Conservation (phyloP, 2,888 invertebrate species). For the Agriopis aurantiaria region DNA sequence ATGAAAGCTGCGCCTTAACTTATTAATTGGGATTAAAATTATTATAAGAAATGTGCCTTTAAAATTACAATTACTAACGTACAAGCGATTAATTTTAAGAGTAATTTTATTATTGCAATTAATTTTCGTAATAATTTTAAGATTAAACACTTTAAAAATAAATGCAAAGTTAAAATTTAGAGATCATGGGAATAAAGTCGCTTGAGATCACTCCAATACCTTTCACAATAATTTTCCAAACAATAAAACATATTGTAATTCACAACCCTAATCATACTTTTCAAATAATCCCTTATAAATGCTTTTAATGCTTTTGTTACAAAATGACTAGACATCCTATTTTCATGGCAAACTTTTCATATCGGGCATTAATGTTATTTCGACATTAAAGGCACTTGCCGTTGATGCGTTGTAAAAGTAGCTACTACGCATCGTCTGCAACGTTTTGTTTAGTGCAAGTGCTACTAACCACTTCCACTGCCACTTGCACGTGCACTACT, state of each 20-base stretch:
- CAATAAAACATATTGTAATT: constrained; percentile 77
- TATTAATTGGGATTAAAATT: constrained; percentile 73
- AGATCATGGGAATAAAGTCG: constrained; percentile 76
- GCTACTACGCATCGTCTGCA: too few relatives aligned
- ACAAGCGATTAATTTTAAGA: constrained; percentile 73
- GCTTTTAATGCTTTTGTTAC: constrained; percentile 73
- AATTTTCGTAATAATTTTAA: constrained; percentile 55
- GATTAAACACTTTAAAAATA: constrained; percentile 68
- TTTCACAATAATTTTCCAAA: constrained; percentile 63
- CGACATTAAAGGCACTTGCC: not conserved
- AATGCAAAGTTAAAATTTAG: constrained; percentile 78
- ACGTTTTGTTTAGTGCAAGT: too few relatives aligned
- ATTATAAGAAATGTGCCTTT: constrained; percentile 69
- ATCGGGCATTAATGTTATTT: constrained; percentile 44
- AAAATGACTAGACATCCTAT: constrained; percentile 78
- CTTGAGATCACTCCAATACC: constrained; percentile 78
- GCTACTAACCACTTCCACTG: too few relatives aligned
- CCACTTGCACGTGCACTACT: too few relatives aligned
- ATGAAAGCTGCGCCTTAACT: constrained; percentile 73
- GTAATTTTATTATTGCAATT: constrained; percentile 69
- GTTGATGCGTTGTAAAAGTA: too few relatives aligned
- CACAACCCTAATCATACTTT: constrained; percentile 83
- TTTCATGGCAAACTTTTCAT: constrained; percentile 69
- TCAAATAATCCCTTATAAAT: constrained; percentile 68
- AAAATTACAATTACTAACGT: constrained; percentile 70